phyloP scores from a whole-genome alignment of 2,888 invertebrate genomes.

The Synergus gifuensis region DNA sequence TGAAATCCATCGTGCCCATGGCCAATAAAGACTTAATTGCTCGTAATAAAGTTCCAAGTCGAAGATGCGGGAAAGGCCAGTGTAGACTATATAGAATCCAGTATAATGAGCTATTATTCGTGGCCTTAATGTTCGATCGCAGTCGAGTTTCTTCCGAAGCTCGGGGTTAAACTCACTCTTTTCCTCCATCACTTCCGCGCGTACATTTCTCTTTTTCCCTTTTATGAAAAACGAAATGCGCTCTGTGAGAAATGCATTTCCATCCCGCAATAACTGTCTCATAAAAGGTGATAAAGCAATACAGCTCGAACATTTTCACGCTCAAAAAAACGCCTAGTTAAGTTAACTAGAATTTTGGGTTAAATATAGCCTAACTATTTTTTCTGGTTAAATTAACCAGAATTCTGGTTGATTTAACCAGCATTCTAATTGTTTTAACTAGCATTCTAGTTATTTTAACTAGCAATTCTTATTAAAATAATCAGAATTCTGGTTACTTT shows the following conservation, averaged over 20 bases:
- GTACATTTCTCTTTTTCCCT: not conserved
- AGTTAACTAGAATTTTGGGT: too few species aligned
- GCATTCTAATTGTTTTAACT: too few species aligned
- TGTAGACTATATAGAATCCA: slow-evolving; percentile 4
- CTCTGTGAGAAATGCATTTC: slow-evolving; percentile 1
- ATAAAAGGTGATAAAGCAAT: slow-evolving; percentile 33
- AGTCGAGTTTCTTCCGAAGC: slow-evolving; percentile 11
- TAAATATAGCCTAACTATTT: too few species aligned
- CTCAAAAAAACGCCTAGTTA: too few species aligned
- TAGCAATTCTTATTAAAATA: too few species aligned
- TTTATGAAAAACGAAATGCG: not conserved
- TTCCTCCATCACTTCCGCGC: slow-evolving; percentile 25
- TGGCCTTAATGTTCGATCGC: slow-evolving; percentile 34
- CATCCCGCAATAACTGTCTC: slow-evolving; percentile 8
- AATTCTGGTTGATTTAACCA: too few species aligned
- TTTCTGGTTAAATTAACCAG: too few species aligned
- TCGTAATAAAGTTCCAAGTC: slow-evolving; percentile 39
- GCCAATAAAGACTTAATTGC: slow-evolving; percentile 35
- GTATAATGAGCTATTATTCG: slow-evolving; percentile 42
- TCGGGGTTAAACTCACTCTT: not conserved
- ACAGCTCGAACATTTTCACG: slow-evolving; percentile 11
- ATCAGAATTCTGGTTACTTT: too few species aligned
- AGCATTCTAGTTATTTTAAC: too few species aligned
- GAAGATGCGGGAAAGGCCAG: not conserved
- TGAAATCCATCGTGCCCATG: not conserved